Evolutionary conservation across 2,888 invertebrate species (phyloP), one percentile per base, ranked within the genome.

Genomic region (Noctua janthe): DNA sequence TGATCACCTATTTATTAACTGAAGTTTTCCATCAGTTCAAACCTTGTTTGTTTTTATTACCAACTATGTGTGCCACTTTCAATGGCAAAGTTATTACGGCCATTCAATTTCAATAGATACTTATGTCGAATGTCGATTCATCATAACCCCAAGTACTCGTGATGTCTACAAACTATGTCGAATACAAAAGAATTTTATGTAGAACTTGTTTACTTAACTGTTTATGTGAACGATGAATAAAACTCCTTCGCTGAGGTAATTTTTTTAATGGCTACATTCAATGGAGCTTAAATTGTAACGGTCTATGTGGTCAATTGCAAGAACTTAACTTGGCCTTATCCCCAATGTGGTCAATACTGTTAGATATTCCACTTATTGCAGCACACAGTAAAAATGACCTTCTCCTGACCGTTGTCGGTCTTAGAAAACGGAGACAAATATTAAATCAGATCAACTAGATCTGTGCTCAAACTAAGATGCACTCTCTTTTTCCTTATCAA

Each of bases 31-130:
- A 56, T 51, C 43, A 39, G 7, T 51, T 51, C 23, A 54, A 47
- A 71, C 47, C 39, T 64, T 23, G 51, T 80, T 84, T 80, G 35
- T 71, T 83, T 77, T 84, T 84, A 59, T 67, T 67, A 51, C 56
- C 56, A 84, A 54, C 67, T 70, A 11, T 39, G 4, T 62, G 43
- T 84, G 29, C 67, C 54, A 69, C 39, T 62, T 67, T 47, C 71
- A 82, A 71, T 71, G 43, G 35, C 71, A 67, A 81, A n/a, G 54
- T 76, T 72, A 76, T 70, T 64, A 56, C 75, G 43, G 66, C 75
- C 75, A 85, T 71, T 71, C 71, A 69, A 76, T 81, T 83, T 83
- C 82, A 85, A 83, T 85, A 47, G 86, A 72, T 51, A 83, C 76
- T 82, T 82, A 71, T 4, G 62, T 75, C 56, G 23, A 54, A 71